Conservation (phyloP, 2,113 vertebrate genomes). For the Emydura subglobosa region DNA sequence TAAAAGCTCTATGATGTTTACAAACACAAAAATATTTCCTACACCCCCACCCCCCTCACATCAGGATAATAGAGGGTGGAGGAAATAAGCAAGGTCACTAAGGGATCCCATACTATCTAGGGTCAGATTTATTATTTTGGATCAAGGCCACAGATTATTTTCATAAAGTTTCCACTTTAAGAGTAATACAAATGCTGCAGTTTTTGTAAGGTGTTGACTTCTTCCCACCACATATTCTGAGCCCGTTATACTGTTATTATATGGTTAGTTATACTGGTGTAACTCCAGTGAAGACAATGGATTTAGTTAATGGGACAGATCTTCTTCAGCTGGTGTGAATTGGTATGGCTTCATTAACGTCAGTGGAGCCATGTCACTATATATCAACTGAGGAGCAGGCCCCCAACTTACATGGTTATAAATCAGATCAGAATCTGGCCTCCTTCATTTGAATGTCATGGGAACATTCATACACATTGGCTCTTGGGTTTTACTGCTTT, state of each 20-base stretch:
- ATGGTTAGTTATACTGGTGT: neutral
- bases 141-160: neutral
- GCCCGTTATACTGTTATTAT: neutral
- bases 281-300: fast-evolving
- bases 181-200: neutral
- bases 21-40: neutral
- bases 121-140: neutral
- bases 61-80: neutral
- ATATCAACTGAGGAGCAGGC: fast-evolving
- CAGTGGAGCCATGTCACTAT: neutral
- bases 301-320: neutral
- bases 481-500: neutral
- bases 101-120: neutral
- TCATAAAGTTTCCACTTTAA: fast-evolving
- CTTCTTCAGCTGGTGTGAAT: neutral
- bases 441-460: neutral
- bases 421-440: neutral
- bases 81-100: neutral
- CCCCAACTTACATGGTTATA: too few species aligned
- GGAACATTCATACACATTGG: neutral
- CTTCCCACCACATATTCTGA: neutral
- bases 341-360: too few species aligned
- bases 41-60: neutral
- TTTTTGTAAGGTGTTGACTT: neutral
- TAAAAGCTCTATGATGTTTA: neutral